phyloP scores from a whole-genome alignment of 1,140 invertebrate genomes.

The Pseudomyrmex concolor region DNA sequence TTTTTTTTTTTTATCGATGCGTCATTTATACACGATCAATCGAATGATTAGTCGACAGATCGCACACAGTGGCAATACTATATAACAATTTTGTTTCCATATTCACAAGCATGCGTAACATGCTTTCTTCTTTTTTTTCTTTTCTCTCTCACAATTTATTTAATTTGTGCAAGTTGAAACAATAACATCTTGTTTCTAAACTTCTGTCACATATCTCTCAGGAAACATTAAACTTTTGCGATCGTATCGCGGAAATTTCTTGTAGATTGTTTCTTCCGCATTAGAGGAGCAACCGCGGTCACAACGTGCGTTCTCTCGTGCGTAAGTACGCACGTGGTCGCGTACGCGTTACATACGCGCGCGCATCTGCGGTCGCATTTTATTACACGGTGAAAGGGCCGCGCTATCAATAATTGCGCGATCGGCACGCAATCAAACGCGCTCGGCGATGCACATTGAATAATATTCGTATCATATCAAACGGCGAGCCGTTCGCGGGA shows the following conservation, averaged over 20 bases:
- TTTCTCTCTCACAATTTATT: no score
- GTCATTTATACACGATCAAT: not conserved
- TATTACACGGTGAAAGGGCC: conserved; percentile 57
- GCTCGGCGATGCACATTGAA: conserved; percentile 65
- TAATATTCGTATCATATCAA: conserved; percentile 74
- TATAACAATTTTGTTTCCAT: not conserved
- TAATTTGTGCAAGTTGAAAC: no score
- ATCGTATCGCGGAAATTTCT: not conserved
- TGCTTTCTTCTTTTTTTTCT: not conserved
- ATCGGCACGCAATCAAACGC: conserved; percentile 70
- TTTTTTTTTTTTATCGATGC: not conserved
- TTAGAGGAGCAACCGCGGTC: not conserved
- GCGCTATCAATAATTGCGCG: conserved; percentile 67
- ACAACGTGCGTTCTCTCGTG: not conserved
- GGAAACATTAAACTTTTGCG: not conserved
- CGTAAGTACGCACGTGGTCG: conserved; percentile 13
- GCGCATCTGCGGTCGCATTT: conserved; percentile 57
- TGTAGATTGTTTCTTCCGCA: conserved; percentile 14
- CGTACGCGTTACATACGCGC: no score
- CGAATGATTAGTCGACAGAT: not conserved
- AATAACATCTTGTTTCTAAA: no score
- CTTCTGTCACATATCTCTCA: not conserved
- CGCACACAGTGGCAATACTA: not conserved
- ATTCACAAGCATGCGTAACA: not conserved
- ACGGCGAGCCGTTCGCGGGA: conserved; percentile 62